These are phyloP conservation scores for Sebastes oblongus DNA, from an alignment of 2,797 vertebrate genomes.

Conservation along the genomic window DNA sequence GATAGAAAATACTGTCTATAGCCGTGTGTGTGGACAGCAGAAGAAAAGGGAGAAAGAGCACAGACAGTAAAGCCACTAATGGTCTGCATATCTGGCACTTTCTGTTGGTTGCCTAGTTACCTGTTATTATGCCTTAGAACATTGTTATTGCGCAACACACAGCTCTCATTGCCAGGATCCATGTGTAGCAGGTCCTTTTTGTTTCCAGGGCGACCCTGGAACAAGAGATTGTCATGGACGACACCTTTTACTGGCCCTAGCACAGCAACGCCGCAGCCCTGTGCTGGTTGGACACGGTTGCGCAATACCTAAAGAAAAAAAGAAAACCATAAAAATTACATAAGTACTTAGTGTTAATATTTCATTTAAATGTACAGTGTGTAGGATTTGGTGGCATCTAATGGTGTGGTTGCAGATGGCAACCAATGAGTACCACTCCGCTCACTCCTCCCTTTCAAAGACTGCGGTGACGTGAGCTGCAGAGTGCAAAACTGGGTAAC, in stretches of 20 bases:
- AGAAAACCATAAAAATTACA: background rate
- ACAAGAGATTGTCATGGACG: slow-evolving; percentile 90
- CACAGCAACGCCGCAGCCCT: slow-evolving; percentile 86
- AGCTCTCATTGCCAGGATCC: slow-evolving; percentile 82
- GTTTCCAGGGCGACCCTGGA: slow-evolving; percentile 85
- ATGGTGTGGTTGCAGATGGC: background rate
- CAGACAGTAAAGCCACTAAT: background rate
- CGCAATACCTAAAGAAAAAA: slow-evolving; percentile 82
- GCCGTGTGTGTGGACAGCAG: background rate
- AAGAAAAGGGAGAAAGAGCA: background rate
- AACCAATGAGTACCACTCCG: background rate
- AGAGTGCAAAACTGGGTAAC: background rate
- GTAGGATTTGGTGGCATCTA: background rate
- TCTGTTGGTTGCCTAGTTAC: slow-evolving; percentile 72
- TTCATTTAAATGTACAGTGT: background rate
- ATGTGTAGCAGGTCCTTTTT: slow-evolving; percentile 85
- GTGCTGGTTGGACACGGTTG: slow-evolving; percentile 89
- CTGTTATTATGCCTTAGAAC: slow-evolving; percentile 84
- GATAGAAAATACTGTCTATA: background rate
- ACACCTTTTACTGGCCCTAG: slow-evolving; percentile 85
- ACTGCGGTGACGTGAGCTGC: background rate
- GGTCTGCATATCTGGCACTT: background rate
- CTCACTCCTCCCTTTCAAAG: background rate
- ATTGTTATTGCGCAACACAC: slow-evolving; percentile 86
- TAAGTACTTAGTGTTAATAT: background rate